Evolutionary conservation across 35 echinoderm and acorn worm genomes (phyloP).

Genomic region (Apostichopus parvimensis): DNA sequence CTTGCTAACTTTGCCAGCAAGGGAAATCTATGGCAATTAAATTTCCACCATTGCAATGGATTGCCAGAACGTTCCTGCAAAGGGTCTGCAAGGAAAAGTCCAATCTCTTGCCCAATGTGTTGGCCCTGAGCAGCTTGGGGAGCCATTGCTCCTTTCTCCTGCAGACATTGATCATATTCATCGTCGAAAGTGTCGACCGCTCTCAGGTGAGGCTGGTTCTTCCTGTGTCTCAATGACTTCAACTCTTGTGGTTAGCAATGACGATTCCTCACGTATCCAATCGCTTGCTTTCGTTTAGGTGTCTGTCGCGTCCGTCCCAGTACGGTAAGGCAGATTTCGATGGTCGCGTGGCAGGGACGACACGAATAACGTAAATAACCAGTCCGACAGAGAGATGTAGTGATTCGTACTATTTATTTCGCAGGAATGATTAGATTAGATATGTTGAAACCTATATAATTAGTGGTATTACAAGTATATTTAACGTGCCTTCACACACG

Average conservation of each 20-base stretch:
- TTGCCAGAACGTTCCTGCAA: not conserved
- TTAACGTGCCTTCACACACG: too few species aligned
- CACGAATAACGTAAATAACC: too few species aligned
- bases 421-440: too few species aligned
- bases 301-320: not conserved
- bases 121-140: not conserved
- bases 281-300: not conserved
- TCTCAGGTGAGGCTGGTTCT: not conserved
- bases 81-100: not conserved
- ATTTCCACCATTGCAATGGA: constrained; percentile 3
- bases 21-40: not conserved
- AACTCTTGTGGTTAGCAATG: not conserved
- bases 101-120: constrained; percentile 9
- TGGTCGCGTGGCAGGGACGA: too few species aligned
- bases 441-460: too few species aligned
- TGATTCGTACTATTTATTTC: too few species aligned
- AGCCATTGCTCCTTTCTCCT: constrained; percentile 15
- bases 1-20: not conserved
- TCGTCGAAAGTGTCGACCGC: not conserved
- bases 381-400: too few species aligned
- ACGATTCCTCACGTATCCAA: not conserved
- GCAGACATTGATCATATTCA: constrained; percentile 15
- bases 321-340: too few species aligned
- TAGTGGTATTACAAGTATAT: too few species aligned
- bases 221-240: not conserved